phyloP scores from a whole-genome alignment of 2,888 invertebrate genomes.

The Phytoseiulus persimilis region DNA sequence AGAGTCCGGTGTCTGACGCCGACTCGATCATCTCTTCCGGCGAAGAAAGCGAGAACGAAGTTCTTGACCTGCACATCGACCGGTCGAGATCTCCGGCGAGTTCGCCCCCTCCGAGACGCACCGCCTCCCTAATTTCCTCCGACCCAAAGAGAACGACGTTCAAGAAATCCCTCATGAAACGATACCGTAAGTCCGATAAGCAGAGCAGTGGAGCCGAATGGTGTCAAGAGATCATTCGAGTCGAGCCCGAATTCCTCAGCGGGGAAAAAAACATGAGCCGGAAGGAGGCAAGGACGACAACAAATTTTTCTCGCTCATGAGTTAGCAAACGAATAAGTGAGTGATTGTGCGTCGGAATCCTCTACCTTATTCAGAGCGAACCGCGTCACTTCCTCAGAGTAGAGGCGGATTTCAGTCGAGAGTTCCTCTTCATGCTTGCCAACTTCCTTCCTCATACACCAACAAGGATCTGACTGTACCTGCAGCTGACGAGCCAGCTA shows the following conservation, averaged over 20 bases:
- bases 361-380: slow-evolving; percentile 5
- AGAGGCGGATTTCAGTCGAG: background rate
- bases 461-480: background rate
- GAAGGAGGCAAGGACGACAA: background rate
- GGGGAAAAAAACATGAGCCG: background rate
- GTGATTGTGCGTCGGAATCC: background rate
- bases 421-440: slow-evolving; percentile 5
- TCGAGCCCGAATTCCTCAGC: no score
- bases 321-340: background rate
- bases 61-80: slow-evolving; percentile 35
- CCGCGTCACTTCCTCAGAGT: background rate
- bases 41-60: slow-evolving; percentile 37
- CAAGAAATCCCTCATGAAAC: slow-evolving; percentile 84
- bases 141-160: slow-evolving; percentile 42
- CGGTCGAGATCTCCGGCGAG: slow-evolving; percentile 19
- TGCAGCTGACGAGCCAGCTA: background rate
- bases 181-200: slow-evolving; percentile 71
- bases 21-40: slow-evolving; percentile 36
- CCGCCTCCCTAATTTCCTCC: slow-evolving; percentile 30
- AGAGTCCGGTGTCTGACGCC: slow-evolving; percentile 29
- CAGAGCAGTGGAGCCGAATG: background rate
- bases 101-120: slow-evolving; percentile 23
- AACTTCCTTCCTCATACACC: slow-evolving; percentile 29
- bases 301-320: background rate
- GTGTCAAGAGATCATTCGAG: background rate